Conservation (phyloP, 2,888 invertebrate genomes). For the Spicauda simplicius region DNA sequence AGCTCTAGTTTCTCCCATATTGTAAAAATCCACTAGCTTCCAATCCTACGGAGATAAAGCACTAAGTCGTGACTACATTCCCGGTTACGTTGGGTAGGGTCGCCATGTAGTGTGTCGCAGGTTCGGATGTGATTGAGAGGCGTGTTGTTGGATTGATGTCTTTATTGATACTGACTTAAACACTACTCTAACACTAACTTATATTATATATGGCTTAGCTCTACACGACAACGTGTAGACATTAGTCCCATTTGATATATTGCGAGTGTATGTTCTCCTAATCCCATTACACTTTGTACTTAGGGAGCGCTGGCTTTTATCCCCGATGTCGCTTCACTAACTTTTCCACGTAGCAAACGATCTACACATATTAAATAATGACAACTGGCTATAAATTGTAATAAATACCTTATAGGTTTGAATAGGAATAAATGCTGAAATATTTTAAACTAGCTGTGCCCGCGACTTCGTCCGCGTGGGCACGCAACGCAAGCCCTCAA, state of each 20-base stretch:
- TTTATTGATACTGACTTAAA: too few species aligned
- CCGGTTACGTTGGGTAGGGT: too few species aligned
- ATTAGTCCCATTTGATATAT: slow-evolving; percentile 4
- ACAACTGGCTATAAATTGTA: background rate
- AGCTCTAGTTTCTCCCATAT: background rate
- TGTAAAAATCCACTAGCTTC: slow-evolving; percentile 2
- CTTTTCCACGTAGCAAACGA: background rate
- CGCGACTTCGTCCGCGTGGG: too few species aligned
- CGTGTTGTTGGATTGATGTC: too few species aligned
- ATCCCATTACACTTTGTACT: slow-evolving; percentile 1
- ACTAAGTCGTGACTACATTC: slow-evolving; percentile 9
- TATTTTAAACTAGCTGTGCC: too few species aligned
- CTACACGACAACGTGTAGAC: too few species aligned
- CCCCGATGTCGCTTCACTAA: background rate
- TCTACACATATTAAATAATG: background rate
- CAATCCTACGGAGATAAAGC: slow-evolving; percentile 20
- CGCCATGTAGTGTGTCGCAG: too few species aligned
- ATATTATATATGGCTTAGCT: too few species aligned
- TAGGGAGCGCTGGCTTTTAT: background rate
- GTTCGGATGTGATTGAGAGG: too few species aligned
- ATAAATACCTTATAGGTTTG: background rate
- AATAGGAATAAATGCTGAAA: too few species aligned
- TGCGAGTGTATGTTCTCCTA: background rate
- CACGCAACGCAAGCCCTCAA: too few species aligned
- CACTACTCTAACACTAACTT: too few species aligned